phyloP scores from a whole-genome alignment of 2,797 vertebrate genomes.

The Anguilla megastoma region DNA sequence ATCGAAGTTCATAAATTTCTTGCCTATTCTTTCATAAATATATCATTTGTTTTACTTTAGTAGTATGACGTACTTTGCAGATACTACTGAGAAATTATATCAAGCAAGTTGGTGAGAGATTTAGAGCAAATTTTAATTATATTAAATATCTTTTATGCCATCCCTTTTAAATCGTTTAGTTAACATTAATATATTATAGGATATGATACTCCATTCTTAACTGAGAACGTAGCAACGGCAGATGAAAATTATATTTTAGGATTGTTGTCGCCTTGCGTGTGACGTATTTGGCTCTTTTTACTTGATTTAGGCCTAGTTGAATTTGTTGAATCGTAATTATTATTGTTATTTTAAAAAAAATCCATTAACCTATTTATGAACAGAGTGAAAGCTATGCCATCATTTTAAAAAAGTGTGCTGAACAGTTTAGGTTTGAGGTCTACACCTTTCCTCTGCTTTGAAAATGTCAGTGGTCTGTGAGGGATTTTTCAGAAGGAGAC shows the following conservation, averaged over 20 bases:
- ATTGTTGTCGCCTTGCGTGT: not conserved
- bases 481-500: conserved; percentile 37
- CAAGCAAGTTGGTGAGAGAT: not conserved
- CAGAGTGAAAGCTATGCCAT: not conserved
- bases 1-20: no score
- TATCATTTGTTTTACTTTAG: not conserved
- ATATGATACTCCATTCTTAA: not conserved
- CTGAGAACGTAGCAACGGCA: not conserved
- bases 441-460: conserved; percentile 29
- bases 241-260: not conserved
- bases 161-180: not conserved
- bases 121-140: not conserved
- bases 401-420: conserved; percentile 8
- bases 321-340: not conserved
- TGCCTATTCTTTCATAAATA: no score
- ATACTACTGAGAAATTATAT: not conserved
- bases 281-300: not conserved
- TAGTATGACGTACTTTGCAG: not conserved
- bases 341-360: not conserved
- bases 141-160: not conserved
- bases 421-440: not conserved
- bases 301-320: not conserved
- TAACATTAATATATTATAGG: not conserved
- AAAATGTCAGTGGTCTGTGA: conserved; percentile 38
- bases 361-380: not conserved